These are phyloP conservation scores for Brachyistius frenatus DNA, from an alignment of 2,113 vertebrate species.

Conservation along the genomic window DNA sequence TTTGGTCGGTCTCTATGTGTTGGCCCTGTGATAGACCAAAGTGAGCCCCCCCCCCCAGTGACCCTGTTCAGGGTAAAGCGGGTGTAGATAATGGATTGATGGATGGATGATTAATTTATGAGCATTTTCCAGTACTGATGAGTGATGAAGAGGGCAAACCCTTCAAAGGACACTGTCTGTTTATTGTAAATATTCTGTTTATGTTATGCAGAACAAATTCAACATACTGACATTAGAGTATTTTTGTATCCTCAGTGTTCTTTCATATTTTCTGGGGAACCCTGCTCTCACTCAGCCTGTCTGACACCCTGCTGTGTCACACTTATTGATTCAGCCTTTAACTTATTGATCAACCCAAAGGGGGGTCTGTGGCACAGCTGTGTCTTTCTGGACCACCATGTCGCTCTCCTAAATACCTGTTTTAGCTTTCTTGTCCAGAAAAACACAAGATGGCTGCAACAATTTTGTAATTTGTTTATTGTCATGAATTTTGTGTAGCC, in stretches of 20 bases:
- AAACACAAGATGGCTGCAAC: background rate
- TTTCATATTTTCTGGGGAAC: slow-evolving; percentile 13
- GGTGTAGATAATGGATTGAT: too few relatives aligned
- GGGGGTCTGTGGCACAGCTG: slow-evolving; percentile 59
- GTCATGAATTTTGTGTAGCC: background rate
- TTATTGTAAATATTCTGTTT: too few relatives aligned
- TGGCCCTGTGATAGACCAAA: too few relatives aligned
- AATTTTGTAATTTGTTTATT: background rate
- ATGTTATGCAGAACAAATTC: background rate
- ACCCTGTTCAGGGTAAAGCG: too few relatives aligned
- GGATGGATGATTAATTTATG: too few relatives aligned
- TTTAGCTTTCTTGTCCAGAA: background rate
- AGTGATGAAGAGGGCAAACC: too few relatives aligned
- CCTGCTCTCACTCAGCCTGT: background rate
- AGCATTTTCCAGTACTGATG: too few relatives aligned
- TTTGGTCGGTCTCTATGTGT: too few relatives aligned
- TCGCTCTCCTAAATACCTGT: slow-evolving; percentile 11
- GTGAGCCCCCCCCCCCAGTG: too few relatives aligned
- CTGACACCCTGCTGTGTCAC: slow-evolving; percentile 39
- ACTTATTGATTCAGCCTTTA: slow-evolving; percentile 67
- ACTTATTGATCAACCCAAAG: slow-evolving; percentile 58
- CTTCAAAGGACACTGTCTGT: too few relatives aligned
- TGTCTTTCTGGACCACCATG: slow-evolving; percentile 34
- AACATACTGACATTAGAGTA: too few relatives aligned
- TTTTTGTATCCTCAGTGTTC: slow-evolving; percentile 11